Conservation (phyloP, 1,140 invertebrate genomes). For the Eulimnadia texana region DNA sequence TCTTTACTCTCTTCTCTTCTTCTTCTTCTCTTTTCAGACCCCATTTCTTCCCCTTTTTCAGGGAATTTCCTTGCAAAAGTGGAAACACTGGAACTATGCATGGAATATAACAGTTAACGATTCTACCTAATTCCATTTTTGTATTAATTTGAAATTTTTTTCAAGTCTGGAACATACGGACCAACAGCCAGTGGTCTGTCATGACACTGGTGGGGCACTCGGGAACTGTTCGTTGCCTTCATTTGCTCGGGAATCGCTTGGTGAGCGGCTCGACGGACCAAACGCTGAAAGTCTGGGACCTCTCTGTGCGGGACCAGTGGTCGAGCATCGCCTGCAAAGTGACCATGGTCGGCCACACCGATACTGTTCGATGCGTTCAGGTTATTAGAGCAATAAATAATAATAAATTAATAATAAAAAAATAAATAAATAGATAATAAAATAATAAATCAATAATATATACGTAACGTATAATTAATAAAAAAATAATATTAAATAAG, state of each 20-base stretch:
- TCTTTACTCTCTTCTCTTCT: no score
- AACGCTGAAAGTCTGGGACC: slow-evolving; percentile 41
- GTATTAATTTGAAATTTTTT: no score
- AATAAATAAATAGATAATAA: no score
- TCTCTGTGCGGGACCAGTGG: slow-evolving; percentile 36
- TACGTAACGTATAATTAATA: no score
- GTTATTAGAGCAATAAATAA: slow-evolving; percentile 25
- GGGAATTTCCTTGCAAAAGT: no score
- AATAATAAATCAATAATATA: slow-evolving; percentile 7
- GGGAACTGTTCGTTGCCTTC: slow-evolving; percentile 37
- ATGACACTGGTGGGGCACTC: slow-evolving; percentile 40
- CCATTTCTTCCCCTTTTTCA: no score
- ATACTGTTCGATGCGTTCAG: slow-evolving; percentile 37
- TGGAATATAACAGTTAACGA: no score
- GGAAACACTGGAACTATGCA: no score
- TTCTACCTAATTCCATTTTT: no score
- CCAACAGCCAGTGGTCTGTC: slow-evolving; percentile 39
- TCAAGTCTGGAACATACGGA: slow-evolving; percentile 32
- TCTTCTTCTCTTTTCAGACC: no score
- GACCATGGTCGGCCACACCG: slow-evolving; percentile 37
- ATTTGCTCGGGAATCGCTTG: slow-evolving; percentile 35
- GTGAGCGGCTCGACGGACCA: slow-evolving; percentile 37
- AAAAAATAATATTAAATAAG: no score
- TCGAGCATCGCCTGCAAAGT: slow-evolving; percentile 40
- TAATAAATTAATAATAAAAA: no score